Evolutionary conservation across 2,797 vertebrate genomes (phyloP).

Genomic region (Coranthus polyacanthus): DNA sequence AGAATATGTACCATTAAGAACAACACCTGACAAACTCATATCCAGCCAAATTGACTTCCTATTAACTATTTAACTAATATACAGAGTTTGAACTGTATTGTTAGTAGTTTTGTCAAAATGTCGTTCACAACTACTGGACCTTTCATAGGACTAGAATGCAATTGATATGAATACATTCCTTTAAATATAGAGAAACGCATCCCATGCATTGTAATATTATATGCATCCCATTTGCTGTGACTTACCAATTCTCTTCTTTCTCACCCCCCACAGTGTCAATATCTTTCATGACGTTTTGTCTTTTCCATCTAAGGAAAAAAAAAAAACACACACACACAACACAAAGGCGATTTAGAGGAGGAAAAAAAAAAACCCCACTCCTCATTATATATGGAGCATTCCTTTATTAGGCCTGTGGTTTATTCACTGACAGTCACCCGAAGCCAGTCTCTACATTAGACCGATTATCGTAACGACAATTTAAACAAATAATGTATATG

Average conservation of each 20-base stretch:
- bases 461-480: background rate
- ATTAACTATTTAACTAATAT: background rate
- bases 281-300: conserved; percentile 89
- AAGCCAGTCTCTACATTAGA: background rate
- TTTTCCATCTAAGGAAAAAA: conserved; percentile 80
- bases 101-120: background rate
- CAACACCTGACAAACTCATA: background rate
- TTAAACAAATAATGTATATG: rapidly evolving
- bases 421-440: background rate
- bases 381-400: background rate
- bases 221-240: conserved; percentile 1
- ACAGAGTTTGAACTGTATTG: background rate
- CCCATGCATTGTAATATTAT: too few species aligned
- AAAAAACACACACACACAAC: background rate
- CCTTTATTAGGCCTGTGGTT: background rate
- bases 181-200: too few species aligned
- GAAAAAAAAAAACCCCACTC: background rate
- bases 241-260: conserved; percentile 83
- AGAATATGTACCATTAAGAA: background rate
- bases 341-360: background rate
- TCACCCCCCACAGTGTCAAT: conserved; percentile 85
- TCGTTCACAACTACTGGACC: too few species aligned
- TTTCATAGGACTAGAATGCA: too few species aligned
- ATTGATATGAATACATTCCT: too few species aligned
- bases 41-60: background rate